Evolutionary conservation across 2,888 invertebrate genomes (phyloP), one percentile per base, ranked within the genome.

Genomic region (Eudemis profundana): DNA sequence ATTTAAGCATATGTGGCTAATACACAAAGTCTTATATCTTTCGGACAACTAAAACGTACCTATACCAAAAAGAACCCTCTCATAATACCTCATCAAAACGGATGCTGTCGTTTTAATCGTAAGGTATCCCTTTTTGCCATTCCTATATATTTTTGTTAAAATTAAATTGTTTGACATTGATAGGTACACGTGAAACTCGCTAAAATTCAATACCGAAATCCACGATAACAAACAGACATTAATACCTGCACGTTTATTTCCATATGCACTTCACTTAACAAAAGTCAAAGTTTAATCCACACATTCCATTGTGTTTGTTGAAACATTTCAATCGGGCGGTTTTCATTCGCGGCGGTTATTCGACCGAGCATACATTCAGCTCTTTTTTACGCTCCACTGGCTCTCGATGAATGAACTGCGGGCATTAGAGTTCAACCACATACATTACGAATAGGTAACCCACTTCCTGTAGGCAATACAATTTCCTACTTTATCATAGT

Each of bases 291-390:
- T 79, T 78, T 78, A 82, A 78, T 78, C 78, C 78, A 79, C 78
- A 83, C 79, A 78, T 78, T 75, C 79, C 78, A 85, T 87, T 86
- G 85, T 88, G 83, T 87, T 86, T 84, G 85, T 81, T 87, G 84
- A 87, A 86, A 89, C 85, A 88, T 87, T 88, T 86, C 86, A 85
- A 87, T 88, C 82, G 84, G 79, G 79, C 82, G 83, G 83, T 82
- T 86, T 86, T 80, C 87, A 86, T 86, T 85, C 79, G 85, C 78
- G 75, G 81, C 72, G 81, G 72, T 76, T 81, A 84, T 79, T 85
- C 84, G 84, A 83, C 82, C 87, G 84, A 76, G 70, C 76, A 78
- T 74, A 82, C 86, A 88, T 86, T 87, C 88, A 84, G 82, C 85
- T 86, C 86, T 86, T 88, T 89, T 85, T 84, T 79, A 82, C 85